phyloP scores from a whole-genome alignment of 2,888 invertebrate genomes.

The Gastrophysa polygoni region DNA sequence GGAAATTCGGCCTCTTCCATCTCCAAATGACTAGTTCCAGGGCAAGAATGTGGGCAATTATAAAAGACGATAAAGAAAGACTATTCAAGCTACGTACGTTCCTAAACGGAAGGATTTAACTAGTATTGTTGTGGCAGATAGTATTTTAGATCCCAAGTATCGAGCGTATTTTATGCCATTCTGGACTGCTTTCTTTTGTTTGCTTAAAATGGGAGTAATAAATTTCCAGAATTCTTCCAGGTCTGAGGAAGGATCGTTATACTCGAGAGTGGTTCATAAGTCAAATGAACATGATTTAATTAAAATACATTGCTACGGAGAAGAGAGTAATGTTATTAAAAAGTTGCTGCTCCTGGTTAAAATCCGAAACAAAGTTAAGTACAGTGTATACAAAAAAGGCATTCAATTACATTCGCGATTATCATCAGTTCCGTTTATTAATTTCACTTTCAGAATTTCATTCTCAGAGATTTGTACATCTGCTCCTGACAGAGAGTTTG shows the following conservation, averaged over 20 bases:
- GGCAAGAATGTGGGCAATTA: constrained; percentile 39
- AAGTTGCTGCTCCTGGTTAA: neutral
- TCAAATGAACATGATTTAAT: constrained; percentile 30
- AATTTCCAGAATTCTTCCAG: constrained; percentile 21
- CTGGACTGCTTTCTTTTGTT: constrained; percentile 21
- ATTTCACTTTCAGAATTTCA: neutral
- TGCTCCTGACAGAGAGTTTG: neutral
- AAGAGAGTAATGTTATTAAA: neutral
- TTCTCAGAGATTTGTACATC: neutral
- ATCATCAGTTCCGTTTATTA: neutral
- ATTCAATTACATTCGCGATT: neutral
- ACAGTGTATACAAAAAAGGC: neutral
- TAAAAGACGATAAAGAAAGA: constrained; percentile 34
- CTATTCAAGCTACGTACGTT: constrained; percentile 29
- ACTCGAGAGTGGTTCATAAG: constrained; percentile 26
- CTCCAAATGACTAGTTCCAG: constrained; percentile 31
- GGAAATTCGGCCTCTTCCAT: constrained; percentile 24
- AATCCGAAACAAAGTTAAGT: neutral
- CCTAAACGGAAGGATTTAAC: constrained; percentile 18
- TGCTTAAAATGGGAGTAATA: constrained; percentile 28
- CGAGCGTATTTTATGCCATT: constrained; percentile 16
- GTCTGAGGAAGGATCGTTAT: constrained; percentile 15
- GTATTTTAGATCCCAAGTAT: constrained; percentile 24
- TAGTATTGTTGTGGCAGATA: constrained; percentile 27
- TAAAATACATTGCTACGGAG: constrained; percentile 10